Conservation (phyloP, 1,140 invertebrate genomes). For the Drosophila serrata region DNA sequence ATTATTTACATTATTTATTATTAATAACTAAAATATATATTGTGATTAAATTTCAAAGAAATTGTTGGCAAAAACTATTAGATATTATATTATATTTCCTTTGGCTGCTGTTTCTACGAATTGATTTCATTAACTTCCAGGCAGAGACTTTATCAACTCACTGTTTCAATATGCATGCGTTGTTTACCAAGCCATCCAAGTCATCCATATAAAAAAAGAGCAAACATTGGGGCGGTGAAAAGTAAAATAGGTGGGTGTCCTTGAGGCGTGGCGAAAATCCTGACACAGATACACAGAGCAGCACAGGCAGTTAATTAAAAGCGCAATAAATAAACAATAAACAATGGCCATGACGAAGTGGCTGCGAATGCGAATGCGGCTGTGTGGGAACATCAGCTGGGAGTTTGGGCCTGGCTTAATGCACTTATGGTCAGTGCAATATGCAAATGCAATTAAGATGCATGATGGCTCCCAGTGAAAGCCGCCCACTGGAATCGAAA, state of each 20-base stretch:
- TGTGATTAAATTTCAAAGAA: not conserved
- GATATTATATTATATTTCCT: not conserved
- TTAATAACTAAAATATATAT: not conserved
- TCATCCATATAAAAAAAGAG: slow-evolving; percentile 40
- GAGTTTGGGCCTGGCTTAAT: slow-evolving; percentile 42
- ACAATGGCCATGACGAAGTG: slow-evolving; percentile 41
- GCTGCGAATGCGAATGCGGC: slow-evolving; percentile 6
- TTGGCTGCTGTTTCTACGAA: not conserved
- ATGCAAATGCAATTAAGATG: slow-evolving; percentile 77
- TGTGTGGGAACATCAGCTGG: slow-evolving; percentile 19
- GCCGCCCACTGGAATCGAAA: slow-evolving; percentile 29
- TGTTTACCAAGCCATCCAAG: slow-evolving; percentile 39
- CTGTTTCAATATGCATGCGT: slow-evolving; percentile 21
- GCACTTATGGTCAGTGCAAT: slow-evolving; percentile 61
- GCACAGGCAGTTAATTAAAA: slow-evolving; percentile 52
- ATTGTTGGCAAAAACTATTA: not conserved
- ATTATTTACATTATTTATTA: not conserved
- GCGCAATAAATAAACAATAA: slow-evolving; percentile 60
- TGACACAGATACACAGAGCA: slow-evolving; percentile 27
- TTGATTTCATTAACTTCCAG: slow-evolving; percentile 14
- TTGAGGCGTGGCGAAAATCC: slow-evolving; percentile 6
- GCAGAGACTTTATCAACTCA: not conserved
- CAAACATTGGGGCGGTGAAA: slow-evolving; percentile 4
- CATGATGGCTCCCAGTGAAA: slow-evolving; percentile 29
- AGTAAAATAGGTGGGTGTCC: slow-evolving; percentile 14